These are phyloP conservation scores for Harmothoe impar DNA, from an alignment of 2,888 invertebrate species.

Conservation along the genomic window DNA sequence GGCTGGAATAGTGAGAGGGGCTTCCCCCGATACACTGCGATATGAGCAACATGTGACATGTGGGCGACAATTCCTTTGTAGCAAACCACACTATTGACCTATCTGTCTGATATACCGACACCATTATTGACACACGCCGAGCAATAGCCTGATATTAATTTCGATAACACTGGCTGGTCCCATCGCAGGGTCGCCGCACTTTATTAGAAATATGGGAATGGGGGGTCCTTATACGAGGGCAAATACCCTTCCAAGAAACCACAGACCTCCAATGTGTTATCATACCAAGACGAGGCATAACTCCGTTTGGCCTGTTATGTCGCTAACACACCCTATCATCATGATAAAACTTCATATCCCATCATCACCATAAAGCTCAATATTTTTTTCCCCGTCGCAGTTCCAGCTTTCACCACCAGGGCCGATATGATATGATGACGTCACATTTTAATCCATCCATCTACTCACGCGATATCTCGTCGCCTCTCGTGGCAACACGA, in stretches of 20 bases:
- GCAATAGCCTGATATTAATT: conserved; percentile 7
- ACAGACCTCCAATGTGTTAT: too few species aligned
- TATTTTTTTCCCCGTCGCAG: too few species aligned
- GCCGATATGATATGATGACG: neutral
- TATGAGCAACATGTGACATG: neutral
- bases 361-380: too few species aligned
- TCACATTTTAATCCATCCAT: neutral
- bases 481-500: neutral
- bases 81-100: neutral
- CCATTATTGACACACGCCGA: neutral
- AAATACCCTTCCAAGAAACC: too few species aligned
- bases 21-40: neutral
- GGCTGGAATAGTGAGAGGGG: neutral
- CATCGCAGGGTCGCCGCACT: neutral
- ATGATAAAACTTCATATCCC: too few species aligned
- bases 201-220: neutral
- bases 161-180: neutral
- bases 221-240: too few species aligned
- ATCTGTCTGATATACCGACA: neutral
- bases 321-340: too few species aligned
- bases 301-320: too few species aligned
- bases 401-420: too few species aligned
- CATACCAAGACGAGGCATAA: too few species aligned
- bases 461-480: neutral
- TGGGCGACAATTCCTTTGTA: neutral